These are phyloP conservation scores for Podiceps cristatus DNA, from an alignment of 2,113 vertebrate genomes.

Conservation along the genomic window DNA sequence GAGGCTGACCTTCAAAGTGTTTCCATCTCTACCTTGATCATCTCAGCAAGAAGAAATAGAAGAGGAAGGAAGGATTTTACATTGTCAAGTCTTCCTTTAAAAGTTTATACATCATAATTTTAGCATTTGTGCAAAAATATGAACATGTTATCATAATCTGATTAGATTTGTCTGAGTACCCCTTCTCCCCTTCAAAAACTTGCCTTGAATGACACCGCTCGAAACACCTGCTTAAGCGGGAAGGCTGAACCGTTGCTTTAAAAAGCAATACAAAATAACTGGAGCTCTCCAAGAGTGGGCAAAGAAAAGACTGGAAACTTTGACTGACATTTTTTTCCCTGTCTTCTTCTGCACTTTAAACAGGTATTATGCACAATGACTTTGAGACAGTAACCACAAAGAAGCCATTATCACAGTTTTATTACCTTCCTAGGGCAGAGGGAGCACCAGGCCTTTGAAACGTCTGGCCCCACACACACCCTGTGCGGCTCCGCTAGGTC, in stretches of 20 bases:
- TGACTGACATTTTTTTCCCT: neutral
- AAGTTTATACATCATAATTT: neutral
- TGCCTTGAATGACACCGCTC: neutral
- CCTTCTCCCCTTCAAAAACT: neutral
- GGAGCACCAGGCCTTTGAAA: neutral
- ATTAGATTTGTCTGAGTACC: neutral
- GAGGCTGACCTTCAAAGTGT: neutral
- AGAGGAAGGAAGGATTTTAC: neutral
- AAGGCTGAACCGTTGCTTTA: neutral
- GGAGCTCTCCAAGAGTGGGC: neutral
- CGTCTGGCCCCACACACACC: rapidly evolving
- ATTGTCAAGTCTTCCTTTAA: neutral
- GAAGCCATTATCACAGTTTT: neutral
- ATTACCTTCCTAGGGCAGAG: neutral
- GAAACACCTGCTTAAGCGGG: neutral
- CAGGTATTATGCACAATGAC: neutral
- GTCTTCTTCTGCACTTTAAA: neutral
- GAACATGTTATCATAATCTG: neutral
- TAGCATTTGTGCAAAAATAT: neutral
- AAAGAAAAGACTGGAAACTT: neutral
- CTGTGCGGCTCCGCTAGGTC: neutral
- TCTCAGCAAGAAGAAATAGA: neutral
- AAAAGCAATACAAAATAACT: neutral
- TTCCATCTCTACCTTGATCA: neutral
- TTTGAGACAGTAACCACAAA: neutral